Conservation (phyloP, 2,888 invertebrate genomes). For the Chrysina gloriosa region DNA sequence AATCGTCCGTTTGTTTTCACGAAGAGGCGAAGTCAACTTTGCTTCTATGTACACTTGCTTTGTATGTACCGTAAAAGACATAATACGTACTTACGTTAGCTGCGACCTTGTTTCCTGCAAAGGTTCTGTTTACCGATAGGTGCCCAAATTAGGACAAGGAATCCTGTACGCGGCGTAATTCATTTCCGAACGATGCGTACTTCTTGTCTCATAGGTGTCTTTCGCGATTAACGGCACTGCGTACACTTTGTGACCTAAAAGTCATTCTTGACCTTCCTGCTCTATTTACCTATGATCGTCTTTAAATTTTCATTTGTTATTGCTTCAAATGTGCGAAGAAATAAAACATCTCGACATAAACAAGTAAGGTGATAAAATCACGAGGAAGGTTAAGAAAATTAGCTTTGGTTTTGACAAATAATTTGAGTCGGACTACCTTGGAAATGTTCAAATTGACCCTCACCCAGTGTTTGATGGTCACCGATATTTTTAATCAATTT, state of each 20-base stretch:
- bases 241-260: constrained; percentile 11
- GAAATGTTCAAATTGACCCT: too few relatives aligned
- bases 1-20: constrained; percentile 9
- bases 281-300: background rate
- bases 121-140: constrained; percentile 21
- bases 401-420: too few relatives aligned
- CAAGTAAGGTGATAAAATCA: too few relatives aligned
- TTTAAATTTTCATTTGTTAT: background rate
- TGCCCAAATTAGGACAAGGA: constrained; percentile 30
- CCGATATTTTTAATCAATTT: too few relatives aligned
- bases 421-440: too few relatives aligned
- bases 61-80: constrained; percentile 9
- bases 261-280: constrained; percentile 1
- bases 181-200: constrained; percentile 8
- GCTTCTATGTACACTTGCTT: constrained; percentile 10
- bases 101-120: constrained; percentile 31
- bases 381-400: too few relatives aligned
- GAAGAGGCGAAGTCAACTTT: constrained; percentile 18
- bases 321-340: too few relatives aligned
- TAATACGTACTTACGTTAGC: constrained; percentile 2
- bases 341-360: too few relatives aligned
- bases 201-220: constrained; percentile 23
- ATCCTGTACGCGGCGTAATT: constrained; percentile 29
- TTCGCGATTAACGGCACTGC: constrained; percentile 17
- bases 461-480: too few relatives aligned